Percentiles rank a stretch among this genome's conserved stretches.
Evolutionary conservation across 2,113 vertebrate genomes (phyloP).

Genomic region (Larimichthys crocea): DNA sequence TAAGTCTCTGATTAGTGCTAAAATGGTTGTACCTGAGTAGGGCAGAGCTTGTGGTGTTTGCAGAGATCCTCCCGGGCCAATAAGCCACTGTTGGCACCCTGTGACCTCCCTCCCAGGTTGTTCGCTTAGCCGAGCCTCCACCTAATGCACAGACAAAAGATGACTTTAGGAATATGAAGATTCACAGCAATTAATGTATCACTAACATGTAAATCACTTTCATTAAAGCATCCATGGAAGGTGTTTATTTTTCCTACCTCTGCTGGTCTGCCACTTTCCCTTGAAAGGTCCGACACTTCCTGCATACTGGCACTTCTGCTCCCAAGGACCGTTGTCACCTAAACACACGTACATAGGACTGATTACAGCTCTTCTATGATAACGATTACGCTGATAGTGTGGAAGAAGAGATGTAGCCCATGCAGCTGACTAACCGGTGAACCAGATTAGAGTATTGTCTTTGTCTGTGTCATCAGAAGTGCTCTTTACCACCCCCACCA

Average conservation of each 20-base stretch:
- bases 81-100: constrained; percentile 91
- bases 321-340: constrained; percentile 99
- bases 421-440: constrained; percentile 85
- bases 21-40: constrained; percentile 87
- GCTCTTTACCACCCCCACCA: constrained; percentile 88
- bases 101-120: constrained; percentile 98
- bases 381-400: background rate
- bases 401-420: background rate
- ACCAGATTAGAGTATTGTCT: constrained; percentile 92
- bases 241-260: constrained; percentile 81
- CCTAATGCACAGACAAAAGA: constrained; percentile 78
- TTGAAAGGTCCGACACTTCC: constrained; percentile 89
- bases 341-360: constrained; percentile 15
- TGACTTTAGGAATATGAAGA: background rate
- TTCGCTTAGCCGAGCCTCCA: constrained; percentile 92
- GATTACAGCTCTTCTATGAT: background rate
- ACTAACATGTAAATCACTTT: no score
- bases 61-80: constrained; percentile 89
- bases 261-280: constrained; percentile 90
- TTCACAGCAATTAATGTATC: background rate
- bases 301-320: constrained; percentile 94
- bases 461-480: constrained; percentile 73
- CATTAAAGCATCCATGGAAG: background rate
- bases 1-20: background rate
- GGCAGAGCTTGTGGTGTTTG: constrained; percentile 83